A percentile compares a stretch with the other conserved stretches of the same genome.
Conservation (phyloP, 2,113 vertebrate species). For the Coreoperca whiteheadi region DNA sequence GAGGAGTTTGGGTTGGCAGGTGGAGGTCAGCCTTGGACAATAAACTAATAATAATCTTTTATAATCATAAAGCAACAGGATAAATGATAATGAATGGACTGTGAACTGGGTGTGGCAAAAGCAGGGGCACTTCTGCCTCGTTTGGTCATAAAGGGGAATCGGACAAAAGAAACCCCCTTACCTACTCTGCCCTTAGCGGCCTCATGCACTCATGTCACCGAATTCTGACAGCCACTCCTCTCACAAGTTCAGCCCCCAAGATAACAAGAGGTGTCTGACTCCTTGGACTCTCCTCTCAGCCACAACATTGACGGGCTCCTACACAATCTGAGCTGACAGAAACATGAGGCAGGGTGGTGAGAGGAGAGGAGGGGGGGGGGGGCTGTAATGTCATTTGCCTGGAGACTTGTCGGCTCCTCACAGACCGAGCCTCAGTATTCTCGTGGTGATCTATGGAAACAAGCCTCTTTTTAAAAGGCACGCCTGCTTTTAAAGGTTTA, state of each 20-base stretch:
- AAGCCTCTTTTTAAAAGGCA: background rate
- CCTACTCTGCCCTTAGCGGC: slow-evolving; percentile 3
- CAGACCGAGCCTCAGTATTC: background rate
- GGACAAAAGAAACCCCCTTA: slow-evolving; percentile 7
- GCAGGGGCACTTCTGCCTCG: background rate
- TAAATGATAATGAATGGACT: slow-evolving; percentile 3
- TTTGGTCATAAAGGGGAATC: background rate
- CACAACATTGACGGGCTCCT: slow-evolving; percentile 42
- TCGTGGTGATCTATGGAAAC: background rate
- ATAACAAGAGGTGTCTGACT: slow-evolving; percentile 60
- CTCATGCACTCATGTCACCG: background rate
- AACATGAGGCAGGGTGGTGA: slow-evolving; percentile 52
- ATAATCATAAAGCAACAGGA: slow-evolving; percentile 14
- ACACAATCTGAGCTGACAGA: slow-evolving; percentile 66
- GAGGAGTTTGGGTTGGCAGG: background rate
- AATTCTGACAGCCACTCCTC: slow-evolving; percentile 40
- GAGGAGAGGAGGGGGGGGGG: slow-evolving; percentile 11
- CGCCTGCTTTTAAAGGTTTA: background rate
- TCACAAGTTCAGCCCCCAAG: slow-evolving; percentile 39
- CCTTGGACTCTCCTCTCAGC: slow-evolving; percentile 43
- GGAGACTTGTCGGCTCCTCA: slow-evolving; percentile 20
- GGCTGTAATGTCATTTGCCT: slow-evolving; percentile 45
- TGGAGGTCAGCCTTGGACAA: background rate
- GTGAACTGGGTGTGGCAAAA: background rate
- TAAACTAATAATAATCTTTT: background rate